phyloP scores from a whole-genome alignment of 2,888 invertebrate genomes.

The Athalia rosae region DNA sequence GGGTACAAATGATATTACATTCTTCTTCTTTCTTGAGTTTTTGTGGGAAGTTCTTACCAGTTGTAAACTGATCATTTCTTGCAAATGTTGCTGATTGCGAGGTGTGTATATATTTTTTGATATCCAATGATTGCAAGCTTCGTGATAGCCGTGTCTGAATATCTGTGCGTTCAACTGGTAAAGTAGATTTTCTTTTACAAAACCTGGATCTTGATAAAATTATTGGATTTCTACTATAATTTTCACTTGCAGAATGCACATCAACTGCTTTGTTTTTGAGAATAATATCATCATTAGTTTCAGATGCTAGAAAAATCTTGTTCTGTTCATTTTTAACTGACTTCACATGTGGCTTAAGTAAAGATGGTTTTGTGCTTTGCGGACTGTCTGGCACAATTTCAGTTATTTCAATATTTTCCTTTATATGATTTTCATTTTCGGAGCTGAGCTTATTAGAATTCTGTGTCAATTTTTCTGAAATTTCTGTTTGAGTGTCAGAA shows the following conservation, averaged over 20 bases:
- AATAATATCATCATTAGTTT: no score
- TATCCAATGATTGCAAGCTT: neutral
- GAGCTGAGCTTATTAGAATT: neutral
- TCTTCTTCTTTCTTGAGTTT: neutral
- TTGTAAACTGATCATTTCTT: neutral
- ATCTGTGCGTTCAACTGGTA: neutral
- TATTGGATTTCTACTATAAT: neutral
- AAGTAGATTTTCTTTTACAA: slow-evolving; percentile 8
- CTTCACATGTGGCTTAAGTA: no score
- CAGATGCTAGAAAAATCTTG: no score
- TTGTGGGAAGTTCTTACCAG: neutral
- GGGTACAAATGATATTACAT: slow-evolving; percentile 20
- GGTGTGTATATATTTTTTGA: neutral
- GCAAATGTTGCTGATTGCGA: neutral
- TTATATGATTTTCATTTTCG: neutral
- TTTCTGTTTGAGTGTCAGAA: neutral
- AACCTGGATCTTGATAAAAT: neutral
- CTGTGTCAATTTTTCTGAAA: neutral
- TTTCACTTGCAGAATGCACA: neutral
- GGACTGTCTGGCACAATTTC: neutral
- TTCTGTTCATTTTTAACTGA: no score
- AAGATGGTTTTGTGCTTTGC: no score
- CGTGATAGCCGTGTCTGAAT: slow-evolving; percentile 27
- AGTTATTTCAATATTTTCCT: neutral
- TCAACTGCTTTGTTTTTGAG: no score